Conservation (phyloP, 2,888 invertebrate genomes). For the Aphrophora alni region DNA sequence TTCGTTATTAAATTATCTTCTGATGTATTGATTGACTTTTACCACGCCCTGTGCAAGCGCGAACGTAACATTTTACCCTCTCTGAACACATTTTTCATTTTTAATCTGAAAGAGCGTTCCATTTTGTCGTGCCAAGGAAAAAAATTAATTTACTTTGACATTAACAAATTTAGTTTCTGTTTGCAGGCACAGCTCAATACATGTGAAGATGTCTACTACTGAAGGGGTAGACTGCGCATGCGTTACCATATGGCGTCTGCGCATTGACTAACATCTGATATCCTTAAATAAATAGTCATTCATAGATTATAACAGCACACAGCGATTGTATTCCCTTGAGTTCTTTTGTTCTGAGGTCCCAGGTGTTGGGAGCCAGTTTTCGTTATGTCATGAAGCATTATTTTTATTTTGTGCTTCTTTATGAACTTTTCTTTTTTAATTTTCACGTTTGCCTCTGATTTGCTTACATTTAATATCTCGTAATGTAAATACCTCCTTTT, state of each 20-base stretch:
- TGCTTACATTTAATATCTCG: no score
- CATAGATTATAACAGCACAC: neutral
- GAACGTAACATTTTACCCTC: neutral
- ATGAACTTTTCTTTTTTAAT: no score
- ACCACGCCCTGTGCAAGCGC: neutral
- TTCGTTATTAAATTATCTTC: no score
- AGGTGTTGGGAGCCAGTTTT: neutral
- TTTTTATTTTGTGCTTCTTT: neutral
- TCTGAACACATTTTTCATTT: neutral
- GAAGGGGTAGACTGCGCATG: neutral
- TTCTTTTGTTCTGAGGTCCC: neutral
- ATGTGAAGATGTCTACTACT: neutral
- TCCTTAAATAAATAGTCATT: conserved; percentile 9
- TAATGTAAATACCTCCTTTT: no score
- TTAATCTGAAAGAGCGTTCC: neutral
- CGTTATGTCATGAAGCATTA: neutral
- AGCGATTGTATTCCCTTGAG: neutral
- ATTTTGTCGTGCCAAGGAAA: conserved; percentile 38
- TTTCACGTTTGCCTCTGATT: no score
- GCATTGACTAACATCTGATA: neutral
- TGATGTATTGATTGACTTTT: neutral
- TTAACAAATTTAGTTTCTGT: conserved; percentile 40
- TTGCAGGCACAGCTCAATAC: conserved; percentile 20
- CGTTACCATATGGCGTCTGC: neutral
- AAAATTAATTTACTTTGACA: conserved; percentile 44